Base-by-base conservation (phyloP, 1,140 invertebrate species). In the Onthophagus taurus region DNA sequence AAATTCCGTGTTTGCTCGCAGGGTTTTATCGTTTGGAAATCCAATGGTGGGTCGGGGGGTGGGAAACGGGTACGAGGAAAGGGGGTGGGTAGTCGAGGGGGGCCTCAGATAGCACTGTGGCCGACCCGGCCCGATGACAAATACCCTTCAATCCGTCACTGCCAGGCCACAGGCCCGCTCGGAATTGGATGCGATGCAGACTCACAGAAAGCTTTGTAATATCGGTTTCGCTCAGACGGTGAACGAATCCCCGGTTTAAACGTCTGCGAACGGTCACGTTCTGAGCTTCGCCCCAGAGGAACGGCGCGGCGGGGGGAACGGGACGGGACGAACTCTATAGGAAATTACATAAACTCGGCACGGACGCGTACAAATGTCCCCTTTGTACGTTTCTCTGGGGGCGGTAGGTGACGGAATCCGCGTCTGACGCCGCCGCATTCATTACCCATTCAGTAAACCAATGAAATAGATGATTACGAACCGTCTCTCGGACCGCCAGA, bases 321-420 rank as follows among this genome's bases (percentile, higher is more conserved):
- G 47, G 51, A 53, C 50, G 58, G 53, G 55, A 48, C 51, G 52
- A 57, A 62, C 60, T 64, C 62, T 64, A 64, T 64, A 64, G 62
- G 62, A 65, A 65, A 65, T 65, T 65, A 65, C 62, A 63, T 65
- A 65, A 65, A 65, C 62, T 65, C 60, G 56, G 57, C 59, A 60
- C 57, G 62, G 62, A 64, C 62, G 63, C 63, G 63, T 64, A 64
- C 60, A 64, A 64, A 64, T 64, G 62, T 58, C 57, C 62, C 60
- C 62, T 64, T 63, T 63, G 62, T 64, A 63, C 56, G 54, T 53
- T 60, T 61, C 59, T 61, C 52, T 57, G 57, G 44, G 57, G 52
- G 48, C 45, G 52, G 57, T 55, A 51, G 52, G 48, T 59, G 57
- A 60, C 54, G 52, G 54, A 58, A 61, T 60, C 55, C 57, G 51